These are phyloP conservation scores for Euzetes globulus DNA, from an alignment of 2,888 invertebrate species.

Conservation along the genomic window DNA sequence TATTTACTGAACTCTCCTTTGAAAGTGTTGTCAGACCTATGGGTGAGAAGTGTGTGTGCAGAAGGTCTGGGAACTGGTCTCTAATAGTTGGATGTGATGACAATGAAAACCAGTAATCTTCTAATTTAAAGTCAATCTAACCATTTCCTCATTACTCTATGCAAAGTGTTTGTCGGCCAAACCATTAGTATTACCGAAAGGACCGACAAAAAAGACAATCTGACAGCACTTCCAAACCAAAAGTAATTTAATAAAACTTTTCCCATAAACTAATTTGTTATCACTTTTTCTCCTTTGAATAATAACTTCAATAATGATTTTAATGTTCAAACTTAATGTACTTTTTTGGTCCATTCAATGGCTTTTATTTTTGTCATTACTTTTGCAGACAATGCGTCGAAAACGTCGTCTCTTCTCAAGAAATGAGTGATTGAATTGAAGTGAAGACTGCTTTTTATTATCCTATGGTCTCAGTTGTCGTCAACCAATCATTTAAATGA, in stretches of 20 bases:
- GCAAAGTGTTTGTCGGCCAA: neutral
- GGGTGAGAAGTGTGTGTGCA: neutral
- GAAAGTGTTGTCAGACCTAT: conserved; percentile 9
- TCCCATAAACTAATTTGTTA: neutral
- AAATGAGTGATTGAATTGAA: neutral
- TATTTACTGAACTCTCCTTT: conserved; percentile 1
- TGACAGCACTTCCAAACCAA: neutral
- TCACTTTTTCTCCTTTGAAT: neutral
- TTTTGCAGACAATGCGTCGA: conserved; percentile 24
- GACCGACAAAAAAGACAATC: neutral
- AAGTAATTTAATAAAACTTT: conserved; percentile 20
- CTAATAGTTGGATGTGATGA: conserved; percentile 1
- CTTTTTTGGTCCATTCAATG: neutral
- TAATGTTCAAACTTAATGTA: neutral
- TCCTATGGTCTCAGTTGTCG: neutral
- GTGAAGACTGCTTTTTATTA: neutral
- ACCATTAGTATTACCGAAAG: neutral
- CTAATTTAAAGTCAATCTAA: conserved; percentile 22
- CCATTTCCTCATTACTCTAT: conserved; percentile 10
- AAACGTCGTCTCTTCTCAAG: neutral
- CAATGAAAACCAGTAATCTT: conserved; percentile 18
- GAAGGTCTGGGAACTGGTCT: neutral
- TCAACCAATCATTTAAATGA: conserved; percentile 1
- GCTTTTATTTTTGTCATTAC: neutral
- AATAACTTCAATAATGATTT: neutral